phyloP scores from a whole-genome alignment of 2,797 vertebrate genomes.

The Remorina albescens region DNA sequence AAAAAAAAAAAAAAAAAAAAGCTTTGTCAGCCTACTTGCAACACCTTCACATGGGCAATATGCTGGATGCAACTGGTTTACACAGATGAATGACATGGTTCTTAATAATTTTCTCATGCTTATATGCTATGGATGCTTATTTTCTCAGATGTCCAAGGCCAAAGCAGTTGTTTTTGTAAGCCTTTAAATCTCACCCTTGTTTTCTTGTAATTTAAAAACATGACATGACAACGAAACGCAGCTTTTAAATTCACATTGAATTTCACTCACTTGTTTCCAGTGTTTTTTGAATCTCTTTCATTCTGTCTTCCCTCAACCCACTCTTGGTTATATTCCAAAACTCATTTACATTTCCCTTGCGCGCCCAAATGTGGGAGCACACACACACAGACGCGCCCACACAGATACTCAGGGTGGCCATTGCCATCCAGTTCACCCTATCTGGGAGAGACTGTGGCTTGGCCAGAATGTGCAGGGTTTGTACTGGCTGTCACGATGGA shows the following conservation, averaged over 20 bases:
- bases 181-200: conserved; percentile 1
- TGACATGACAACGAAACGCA: conserved; percentile 4
- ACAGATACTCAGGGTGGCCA: conserved; percentile 12
- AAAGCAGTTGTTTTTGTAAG: background rate
- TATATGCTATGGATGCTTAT: no score
- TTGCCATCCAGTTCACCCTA: conserved; percentile 34
- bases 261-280: conserved; percentile 15
- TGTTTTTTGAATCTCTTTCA: conserved; percentile 20
- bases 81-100: background rate
- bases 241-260: background rate
- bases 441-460: conserved; percentile 62
- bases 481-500: conserved; percentile 79
- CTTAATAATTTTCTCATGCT: no score
- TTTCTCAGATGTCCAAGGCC: background rate
- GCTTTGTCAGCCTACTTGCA: no score
- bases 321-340: conserved; percentile 42
- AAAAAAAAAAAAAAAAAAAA: no score
- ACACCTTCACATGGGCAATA: no score
- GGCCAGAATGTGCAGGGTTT: conserved; percentile 68
- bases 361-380: conserved; percentile 37
- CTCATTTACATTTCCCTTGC: conserved; percentile 45
- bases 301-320: conserved; percentile 33
- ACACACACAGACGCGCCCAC: conserved; percentile 14
- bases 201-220: conserved; percentile 16
- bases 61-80: no score